Conservation (phyloP, 2,113 vertebrate species). For the Cottus gobio region DNA sequence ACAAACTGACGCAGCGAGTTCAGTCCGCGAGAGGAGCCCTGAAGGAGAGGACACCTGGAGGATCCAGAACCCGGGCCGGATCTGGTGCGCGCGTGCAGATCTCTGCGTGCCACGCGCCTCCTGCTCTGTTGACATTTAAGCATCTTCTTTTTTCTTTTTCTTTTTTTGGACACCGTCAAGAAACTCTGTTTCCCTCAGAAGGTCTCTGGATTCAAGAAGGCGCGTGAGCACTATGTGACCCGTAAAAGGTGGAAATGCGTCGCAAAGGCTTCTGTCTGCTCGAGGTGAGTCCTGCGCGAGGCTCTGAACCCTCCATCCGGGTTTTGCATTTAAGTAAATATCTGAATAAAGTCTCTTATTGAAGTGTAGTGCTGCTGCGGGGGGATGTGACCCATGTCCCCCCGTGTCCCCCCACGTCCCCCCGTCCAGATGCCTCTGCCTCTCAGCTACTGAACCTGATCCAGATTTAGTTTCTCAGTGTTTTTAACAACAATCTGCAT, state of each 20-base stretch:
- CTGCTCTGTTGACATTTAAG: neutral
- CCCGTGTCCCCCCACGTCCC: too few species aligned
- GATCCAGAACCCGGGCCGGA: neutral
- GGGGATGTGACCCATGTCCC: neutral
- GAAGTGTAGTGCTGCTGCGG: constrained; percentile 6
- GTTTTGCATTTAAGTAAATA: constrained; percentile 6
- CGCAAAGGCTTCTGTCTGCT: constrained; percentile 61
- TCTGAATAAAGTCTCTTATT: neutral
- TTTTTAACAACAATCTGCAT: neutral
- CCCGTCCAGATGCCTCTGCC: constrained; percentile 33
- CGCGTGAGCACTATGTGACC: constrained; percentile 52
- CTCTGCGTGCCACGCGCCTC: neutral
- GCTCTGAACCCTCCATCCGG: neutral
- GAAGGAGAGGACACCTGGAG: neutral
- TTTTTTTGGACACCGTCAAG: neutral
- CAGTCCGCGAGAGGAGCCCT: neutral
- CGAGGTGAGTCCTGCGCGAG: constrained; percentile 68
- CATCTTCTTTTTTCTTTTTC: neutral
- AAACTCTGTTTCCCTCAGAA: too few species aligned
- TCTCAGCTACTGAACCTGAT: constrained; percentile 2
- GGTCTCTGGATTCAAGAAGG: too few species aligned
- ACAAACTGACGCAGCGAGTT: constrained; percentile 19
- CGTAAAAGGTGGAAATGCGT: constrained; percentile 62
- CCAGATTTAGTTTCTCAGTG: too few species aligned
- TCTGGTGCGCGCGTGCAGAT: neutral